Evolutionary conservation across 1,140 invertebrate species (phyloP), one percentile per base, ranked within the genome.

Genomic region (Zaprionus ornatus): DNA sequence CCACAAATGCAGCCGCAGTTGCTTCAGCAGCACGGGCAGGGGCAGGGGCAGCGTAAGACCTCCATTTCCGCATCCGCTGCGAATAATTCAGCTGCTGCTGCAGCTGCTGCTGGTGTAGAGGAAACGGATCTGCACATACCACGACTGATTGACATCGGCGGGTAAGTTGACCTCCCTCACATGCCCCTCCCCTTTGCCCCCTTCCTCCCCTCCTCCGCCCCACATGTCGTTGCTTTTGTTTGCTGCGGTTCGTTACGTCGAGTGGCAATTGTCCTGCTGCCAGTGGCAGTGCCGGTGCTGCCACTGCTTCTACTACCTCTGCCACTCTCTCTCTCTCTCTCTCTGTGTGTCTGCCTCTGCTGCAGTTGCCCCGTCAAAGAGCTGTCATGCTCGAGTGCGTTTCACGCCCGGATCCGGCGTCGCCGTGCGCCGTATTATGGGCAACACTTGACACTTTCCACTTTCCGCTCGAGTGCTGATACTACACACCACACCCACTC

Each of bases 81-180:
- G 77, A 88, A 88, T 74, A 88, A 79, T 73, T 71, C 92, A 63
- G 77, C 82, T 25, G 64, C 55, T 29, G 59, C 32, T 13, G 29
- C 19, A n/a, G 61, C 45, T 12, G 23, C 35, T 13, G 29, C 15
- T 37, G 61, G 35, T n/a, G 25, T 61, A 52, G 92, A 94, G 71
- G 93, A 93, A 80, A 88, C 91, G 66, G 94, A 95, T 92, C 92
- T 95, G 56, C 94, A 95, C 72, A 95, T 95, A 91, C 94, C 94
- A 56, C 92, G 94, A 32, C 91, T 94, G 68, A 93, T 93, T 69
- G 93, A 94, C 86, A 94, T 94, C 77, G 93, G 92, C 80, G 85
- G 84, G 84, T 88, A 66, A 88, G 83, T 87, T 61, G 64, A 64
- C 25, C 35, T 15, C 15, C 17, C 59, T 54, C 12, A n/a, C 29